Conservation (phyloP, 2,113 vertebrate genomes). For the Lathamus discolor region DNA sequence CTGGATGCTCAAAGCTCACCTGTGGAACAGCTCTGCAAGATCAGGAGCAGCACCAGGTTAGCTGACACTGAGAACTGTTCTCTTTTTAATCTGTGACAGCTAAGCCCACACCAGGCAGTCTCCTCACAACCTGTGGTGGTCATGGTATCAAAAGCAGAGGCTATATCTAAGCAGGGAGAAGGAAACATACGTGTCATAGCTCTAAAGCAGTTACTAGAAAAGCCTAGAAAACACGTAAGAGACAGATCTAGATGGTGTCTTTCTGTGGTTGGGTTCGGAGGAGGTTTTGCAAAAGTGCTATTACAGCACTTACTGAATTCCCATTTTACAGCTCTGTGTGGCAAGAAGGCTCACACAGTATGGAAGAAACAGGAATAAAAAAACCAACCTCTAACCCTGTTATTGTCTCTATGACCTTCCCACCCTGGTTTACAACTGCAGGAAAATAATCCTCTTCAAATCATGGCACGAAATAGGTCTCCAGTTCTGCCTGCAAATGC, state of each 20-base stretch:
- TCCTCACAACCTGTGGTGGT: neutral
- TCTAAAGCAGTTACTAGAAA: neutral
- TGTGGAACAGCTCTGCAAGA: neutral
- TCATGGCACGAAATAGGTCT: neutral
- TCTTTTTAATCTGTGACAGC: neutral
- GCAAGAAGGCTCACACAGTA: neutral
- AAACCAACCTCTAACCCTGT: fast-evolving
- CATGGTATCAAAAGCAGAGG: neutral
- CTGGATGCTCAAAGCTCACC: neutral
- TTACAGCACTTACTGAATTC: neutral
- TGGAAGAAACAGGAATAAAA: neutral
- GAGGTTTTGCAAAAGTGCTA: neutral
- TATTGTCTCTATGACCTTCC: neutral
- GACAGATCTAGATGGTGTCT: neutral
- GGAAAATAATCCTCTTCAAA: neutral
- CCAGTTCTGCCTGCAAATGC: neutral
- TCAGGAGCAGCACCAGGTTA: neutral
- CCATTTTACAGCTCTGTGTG: neutral
- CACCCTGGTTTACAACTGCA: neutral
- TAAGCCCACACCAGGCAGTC: neutral
- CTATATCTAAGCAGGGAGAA: neutral
- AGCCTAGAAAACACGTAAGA: neutral
- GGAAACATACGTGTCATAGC: neutral
- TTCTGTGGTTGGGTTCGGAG: neutral
- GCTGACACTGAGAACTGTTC: neutral